Percentiles rank a stretch among this genome's conserved stretches.
These are phyloP conservation scores for Glyphotaelius pellucidus DNA, from an alignment of 2,888 invertebrate species.

Conservation along the genomic window DNA sequence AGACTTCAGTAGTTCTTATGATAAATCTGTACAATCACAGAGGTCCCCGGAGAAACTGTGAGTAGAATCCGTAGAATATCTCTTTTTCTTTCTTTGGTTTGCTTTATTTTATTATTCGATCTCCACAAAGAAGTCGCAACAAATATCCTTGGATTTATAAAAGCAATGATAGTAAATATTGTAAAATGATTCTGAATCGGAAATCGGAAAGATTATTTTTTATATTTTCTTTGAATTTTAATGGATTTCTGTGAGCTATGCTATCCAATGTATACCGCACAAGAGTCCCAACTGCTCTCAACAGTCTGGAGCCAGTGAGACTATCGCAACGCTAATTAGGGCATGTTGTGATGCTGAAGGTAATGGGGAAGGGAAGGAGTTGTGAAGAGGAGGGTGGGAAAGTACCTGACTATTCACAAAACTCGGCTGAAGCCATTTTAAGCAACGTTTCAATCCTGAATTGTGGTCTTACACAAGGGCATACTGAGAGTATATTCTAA, in stretches of 20 bases:
- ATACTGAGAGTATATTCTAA: too few species aligned
- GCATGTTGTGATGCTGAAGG: too few species aligned
- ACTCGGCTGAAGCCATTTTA: too few species aligned
- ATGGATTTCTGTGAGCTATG: neutral
- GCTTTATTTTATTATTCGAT: neutral
- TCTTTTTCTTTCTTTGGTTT: neutral
- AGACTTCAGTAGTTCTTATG: neutral
- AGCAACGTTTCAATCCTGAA: too few species aligned
- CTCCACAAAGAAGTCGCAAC: neutral
- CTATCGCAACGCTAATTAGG: too few species aligned
- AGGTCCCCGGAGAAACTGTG: neutral
- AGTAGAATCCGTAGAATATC: neutral
- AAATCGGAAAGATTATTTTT: neutral
- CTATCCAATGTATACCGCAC: too few species aligned
- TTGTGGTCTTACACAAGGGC: too few species aligned
- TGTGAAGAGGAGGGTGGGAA: too few species aligned
- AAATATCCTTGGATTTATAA: neutral
- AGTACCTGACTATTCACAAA: too few species aligned
- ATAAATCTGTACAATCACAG: neutral
- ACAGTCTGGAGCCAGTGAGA: too few species aligned
- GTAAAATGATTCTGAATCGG: neutral
- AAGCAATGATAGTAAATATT: neutral
- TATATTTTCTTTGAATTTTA: neutral
- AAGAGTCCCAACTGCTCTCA: too few species aligned
- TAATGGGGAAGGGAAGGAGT: too few species aligned